These are phyloP conservation scores for Calycopis cecrops DNA, from an alignment of 1,140 invertebrate species.

Conservation along the genomic window DNA sequence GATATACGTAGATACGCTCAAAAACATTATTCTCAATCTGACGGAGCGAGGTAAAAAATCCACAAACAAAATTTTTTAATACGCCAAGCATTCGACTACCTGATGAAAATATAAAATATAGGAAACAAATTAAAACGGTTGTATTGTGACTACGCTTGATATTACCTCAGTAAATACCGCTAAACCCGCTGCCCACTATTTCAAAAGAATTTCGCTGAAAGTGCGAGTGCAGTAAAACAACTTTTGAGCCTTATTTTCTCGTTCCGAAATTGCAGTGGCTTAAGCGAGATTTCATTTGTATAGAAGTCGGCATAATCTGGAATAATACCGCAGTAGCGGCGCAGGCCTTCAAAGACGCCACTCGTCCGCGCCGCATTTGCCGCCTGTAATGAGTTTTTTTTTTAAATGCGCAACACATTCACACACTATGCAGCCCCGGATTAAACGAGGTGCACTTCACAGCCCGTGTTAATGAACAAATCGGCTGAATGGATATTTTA, in stretches of 20 bases:
- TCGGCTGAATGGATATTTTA: slow-evolving; percentile 20
- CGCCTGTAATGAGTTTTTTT: slow-evolving; percentile 71
- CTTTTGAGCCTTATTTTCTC: slow-evolving; percentile 70
- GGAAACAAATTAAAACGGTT: neutral
- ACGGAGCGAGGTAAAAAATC: slow-evolving; percentile 46
- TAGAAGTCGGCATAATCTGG: slow-evolving; percentile 71
- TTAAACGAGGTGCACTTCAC: slow-evolving; percentile 51
- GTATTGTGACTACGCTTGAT: slow-evolving; percentile 2
- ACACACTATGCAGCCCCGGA: slow-evolving; percentile 49
- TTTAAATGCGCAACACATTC: slow-evolving; percentile 70
- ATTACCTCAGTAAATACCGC: slow-evolving; percentile 15
- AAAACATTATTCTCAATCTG: too few relatives aligned
- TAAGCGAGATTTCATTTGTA: slow-evolving; percentile 75
- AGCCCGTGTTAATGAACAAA: slow-evolving; percentile 30
- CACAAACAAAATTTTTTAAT: slow-evolving; percentile 11
- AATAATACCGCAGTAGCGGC: slow-evolving; percentile 71
- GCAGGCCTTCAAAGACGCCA: slow-evolving; percentile 71
- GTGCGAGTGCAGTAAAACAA: slow-evolving; percentile 69
- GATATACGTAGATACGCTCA: too few relatives aligned
- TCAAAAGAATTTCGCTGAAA: slow-evolving; percentile 62
- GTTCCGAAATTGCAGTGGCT: slow-evolving; percentile 72
- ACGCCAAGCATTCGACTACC: too few relatives aligned
- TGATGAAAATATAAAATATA: neutral
- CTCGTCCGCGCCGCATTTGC: slow-evolving; percentile 64
- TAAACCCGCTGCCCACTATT: slow-evolving; percentile 38